Conservation (phyloP, 1,140 invertebrate species). For the Neoseiulus cucumeris region DNA sequence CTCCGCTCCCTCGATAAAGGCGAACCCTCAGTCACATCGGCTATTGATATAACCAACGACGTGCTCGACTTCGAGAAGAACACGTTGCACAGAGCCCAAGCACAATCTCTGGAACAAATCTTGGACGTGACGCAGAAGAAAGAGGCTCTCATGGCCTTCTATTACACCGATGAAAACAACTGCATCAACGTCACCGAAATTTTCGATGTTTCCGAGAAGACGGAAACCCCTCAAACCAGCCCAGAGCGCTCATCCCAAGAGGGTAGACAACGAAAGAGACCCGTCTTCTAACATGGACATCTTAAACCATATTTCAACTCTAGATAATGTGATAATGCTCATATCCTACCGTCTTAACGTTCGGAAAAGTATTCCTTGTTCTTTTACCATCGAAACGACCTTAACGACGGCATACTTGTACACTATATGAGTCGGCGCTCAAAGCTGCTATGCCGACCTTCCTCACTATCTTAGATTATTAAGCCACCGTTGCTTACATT, state of each 20-base stretch:
- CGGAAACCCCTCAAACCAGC: neutral
- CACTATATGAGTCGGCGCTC: too few relatives aligned
- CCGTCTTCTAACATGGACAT: too few relatives aligned
- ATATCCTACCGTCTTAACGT: too few relatives aligned
- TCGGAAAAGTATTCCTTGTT: too few relatives aligned
- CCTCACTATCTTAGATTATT: too few relatives aligned
- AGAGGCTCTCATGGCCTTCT: slow-evolving; percentile 68
- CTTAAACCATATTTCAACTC: too few relatives aligned
- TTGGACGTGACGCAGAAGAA: slow-evolving; percentile 58
- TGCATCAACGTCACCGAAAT: slow-evolving; percentile 67
- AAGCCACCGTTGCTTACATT: too few relatives aligned
- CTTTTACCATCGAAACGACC: too few relatives aligned
- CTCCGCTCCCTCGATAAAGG: slow-evolving; percentile 15
- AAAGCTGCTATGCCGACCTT: too few relatives aligned
- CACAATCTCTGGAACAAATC: slow-evolving; percentile 63
- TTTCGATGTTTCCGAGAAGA: slow-evolving; percentile 49
- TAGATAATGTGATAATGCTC: too few relatives aligned
- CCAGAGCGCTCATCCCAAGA: neutral
- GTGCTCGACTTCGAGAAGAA: slow-evolving; percentile 17
- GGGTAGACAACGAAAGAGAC: too few relatives aligned
- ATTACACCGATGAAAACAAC: slow-evolving; percentile 56
- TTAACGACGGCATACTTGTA: too few relatives aligned
- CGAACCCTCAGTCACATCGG: slow-evolving; percentile 17
- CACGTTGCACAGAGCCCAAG: slow-evolving; percentile 15
- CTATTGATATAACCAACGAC: slow-evolving; percentile 21